Percentiles rank a stretch among this genome's conserved stretches.
Conservation (phyloP, 2,113 vertebrate species). For the Pomatorhinus ruficollis region DNA sequence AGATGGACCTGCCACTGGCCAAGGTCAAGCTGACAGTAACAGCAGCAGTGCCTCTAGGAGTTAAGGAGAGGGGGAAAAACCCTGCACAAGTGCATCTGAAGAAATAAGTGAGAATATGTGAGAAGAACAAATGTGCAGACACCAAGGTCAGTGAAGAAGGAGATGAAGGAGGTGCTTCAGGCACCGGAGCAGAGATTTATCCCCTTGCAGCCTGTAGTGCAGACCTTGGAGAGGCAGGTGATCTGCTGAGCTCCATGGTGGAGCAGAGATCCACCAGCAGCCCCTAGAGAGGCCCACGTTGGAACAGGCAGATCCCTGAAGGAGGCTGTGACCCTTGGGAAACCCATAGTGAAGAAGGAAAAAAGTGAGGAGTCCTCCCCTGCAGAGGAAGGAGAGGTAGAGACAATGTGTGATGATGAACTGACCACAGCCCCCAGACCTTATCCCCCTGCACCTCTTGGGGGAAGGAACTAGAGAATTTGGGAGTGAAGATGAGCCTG, state of each 20-base stretch:
- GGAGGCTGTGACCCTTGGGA: not conserved
- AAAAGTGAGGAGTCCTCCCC: not conserved
- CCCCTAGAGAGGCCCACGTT: no score
- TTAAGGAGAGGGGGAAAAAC: not conserved
- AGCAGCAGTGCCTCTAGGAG: rapidly evolving
- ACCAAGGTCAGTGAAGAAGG: not conserved
- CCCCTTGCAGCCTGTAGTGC: not conserved
- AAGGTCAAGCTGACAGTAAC: not conserved
- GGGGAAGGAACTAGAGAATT: not conserved
- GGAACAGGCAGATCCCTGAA: not conserved
- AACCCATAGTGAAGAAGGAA: not conserved
- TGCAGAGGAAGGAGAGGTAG: not conserved
- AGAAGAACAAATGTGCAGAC: not conserved
- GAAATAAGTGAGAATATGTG: not conserved
- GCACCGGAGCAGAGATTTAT: not conserved
- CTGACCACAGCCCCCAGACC: not conserved
- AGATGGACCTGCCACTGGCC: not conserved
- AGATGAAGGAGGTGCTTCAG: not conserved
- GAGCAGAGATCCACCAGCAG: not conserved
- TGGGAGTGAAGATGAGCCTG: not conserved
- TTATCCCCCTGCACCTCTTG: rapidly evolving
- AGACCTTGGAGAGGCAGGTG: not conserved
- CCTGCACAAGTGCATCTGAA: not conserved
- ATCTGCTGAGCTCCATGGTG: not conserved
- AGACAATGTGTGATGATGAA: not conserved